Percentiles rank a stretch among this genome's conserved stretches.
These are phyloP conservation scores for Poecilia gillii DNA, from an alignment of 2,797 vertebrate species.

Conservation along the genomic window DNA sequence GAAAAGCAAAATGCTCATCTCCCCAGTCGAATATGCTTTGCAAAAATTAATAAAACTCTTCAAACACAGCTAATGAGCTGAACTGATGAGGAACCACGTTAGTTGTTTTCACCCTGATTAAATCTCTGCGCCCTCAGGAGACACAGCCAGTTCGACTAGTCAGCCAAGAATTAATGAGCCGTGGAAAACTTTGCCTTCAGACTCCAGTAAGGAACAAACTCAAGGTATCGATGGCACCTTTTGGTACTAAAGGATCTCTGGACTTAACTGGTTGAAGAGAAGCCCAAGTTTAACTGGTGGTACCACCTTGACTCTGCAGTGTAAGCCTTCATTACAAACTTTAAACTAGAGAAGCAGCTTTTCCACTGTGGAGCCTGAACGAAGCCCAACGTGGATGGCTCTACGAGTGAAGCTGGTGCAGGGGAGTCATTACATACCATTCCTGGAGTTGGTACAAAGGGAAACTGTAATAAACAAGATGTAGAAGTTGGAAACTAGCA, in stretches of 20 bases:
- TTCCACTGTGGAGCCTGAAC: not conserved
- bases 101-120: conserved; percentile 1
- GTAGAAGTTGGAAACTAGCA: too few relatives aligned
- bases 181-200: not conserved
- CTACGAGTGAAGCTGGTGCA: not conserved
- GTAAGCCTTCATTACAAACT: not conserved
- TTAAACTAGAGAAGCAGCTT: not conserved
- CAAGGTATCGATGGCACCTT: not conserved
- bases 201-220: not conserved
- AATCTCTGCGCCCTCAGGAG: conserved; percentile 1
- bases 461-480: too few relatives aligned
- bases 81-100: conserved; percentile 2
- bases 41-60: not conserved
- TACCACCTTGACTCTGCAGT: conserved; percentile 1
- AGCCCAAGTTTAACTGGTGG: not conserved
- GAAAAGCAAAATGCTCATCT: not conserved
- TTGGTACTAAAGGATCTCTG: not conserved
- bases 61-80: conserved; percentile 4
- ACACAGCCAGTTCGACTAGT: not conserved
- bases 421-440: not conserved
- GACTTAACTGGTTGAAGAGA: not conserved
- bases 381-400: not conserved
- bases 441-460: not conserved
- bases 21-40: not conserved
- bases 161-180: not conserved